These are phyloP conservation scores for Candidula unifasciata DNA, from an alignment of 2,888 invertebrate genomes.

Conservation along the genomic window DNA sequence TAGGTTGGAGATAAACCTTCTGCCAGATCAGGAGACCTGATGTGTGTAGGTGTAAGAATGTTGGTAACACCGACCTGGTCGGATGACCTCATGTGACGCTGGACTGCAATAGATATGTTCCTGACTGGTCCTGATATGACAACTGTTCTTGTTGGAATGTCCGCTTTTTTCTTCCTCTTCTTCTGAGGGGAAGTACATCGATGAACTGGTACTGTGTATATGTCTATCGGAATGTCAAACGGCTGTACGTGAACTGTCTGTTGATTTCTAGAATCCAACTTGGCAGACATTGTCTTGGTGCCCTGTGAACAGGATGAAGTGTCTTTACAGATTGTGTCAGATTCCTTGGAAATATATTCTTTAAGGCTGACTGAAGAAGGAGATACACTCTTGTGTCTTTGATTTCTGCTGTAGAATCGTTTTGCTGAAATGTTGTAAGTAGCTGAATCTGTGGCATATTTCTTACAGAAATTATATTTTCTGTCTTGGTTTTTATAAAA, in stretches of 20 bases:
- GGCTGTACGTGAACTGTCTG: neutral
- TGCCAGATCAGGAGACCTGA: neutral
- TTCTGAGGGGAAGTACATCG: neutral
- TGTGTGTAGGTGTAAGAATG: neutral
- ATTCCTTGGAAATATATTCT: neutral
- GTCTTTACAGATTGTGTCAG: neutral
- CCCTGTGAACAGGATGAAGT: no score
- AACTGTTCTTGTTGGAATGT: constrained; percentile 12
- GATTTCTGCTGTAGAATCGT: no score
- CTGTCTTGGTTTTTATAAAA: no score
- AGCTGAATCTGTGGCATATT: neutral
- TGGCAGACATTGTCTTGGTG: neutral
- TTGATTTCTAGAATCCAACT: neutral
- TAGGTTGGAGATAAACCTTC: neutral
- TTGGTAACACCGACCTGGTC: neutral
- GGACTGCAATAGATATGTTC: constrained; percentile 37
- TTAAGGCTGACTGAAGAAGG: neutral
- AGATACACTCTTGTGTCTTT: neutral
- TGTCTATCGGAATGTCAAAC: constrained; percentile 40
- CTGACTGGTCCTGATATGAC: constrained; percentile 39
- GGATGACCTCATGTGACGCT: neutral
- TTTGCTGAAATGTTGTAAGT: neutral
- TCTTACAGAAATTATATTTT: neutral
- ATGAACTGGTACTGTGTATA: constrained; percentile 37
- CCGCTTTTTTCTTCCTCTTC: constrained; percentile 22